Percentiles rank a stretch among this genome's conserved stretches.
Conservation (phyloP, 2,113 vertebrate species). For the Mixornis gularis region DNA sequence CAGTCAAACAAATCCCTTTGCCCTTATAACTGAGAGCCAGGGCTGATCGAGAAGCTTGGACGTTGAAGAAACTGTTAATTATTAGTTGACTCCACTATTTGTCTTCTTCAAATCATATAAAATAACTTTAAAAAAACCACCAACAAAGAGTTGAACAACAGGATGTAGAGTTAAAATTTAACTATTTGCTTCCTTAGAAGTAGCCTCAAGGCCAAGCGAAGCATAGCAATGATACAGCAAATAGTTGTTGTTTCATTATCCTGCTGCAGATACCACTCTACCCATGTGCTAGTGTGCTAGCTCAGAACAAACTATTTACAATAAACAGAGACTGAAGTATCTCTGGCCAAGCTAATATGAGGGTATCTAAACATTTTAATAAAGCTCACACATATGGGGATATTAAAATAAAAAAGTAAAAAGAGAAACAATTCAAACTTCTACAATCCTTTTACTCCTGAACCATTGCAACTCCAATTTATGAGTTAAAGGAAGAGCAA, state of each 20-base stretch:
- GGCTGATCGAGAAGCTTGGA: not conserved
- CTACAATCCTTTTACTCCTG: not conserved
- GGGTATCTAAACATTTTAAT: not conserved
- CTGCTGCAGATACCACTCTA: not conserved
- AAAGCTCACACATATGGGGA: not conserved
- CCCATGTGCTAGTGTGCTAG: not conserved
- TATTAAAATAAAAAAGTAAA: not conserved
- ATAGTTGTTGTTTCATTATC: not conserved
- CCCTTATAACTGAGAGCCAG: not conserved
- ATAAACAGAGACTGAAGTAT: not conserved
- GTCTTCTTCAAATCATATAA: not conserved
- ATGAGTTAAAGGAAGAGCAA: not conserved
- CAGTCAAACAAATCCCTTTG: not conserved
- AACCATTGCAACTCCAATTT: not conserved
- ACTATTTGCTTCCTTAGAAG: not conserved
- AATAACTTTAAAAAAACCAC: not conserved
- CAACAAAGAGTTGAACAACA: not conserved
- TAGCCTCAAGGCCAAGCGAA: not conserved
- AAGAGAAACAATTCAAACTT: not conserved
- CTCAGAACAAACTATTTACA: not conserved
- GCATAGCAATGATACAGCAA: not conserved
- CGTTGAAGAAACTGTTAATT: constrained; percentile 4
- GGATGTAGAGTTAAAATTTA: constrained; percentile 26
- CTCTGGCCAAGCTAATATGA: not conserved
- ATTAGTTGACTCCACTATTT: not conserved